phyloP scores from a whole-genome alignment of 2,888 invertebrate species.

The Microctonus brassicae region DNA sequence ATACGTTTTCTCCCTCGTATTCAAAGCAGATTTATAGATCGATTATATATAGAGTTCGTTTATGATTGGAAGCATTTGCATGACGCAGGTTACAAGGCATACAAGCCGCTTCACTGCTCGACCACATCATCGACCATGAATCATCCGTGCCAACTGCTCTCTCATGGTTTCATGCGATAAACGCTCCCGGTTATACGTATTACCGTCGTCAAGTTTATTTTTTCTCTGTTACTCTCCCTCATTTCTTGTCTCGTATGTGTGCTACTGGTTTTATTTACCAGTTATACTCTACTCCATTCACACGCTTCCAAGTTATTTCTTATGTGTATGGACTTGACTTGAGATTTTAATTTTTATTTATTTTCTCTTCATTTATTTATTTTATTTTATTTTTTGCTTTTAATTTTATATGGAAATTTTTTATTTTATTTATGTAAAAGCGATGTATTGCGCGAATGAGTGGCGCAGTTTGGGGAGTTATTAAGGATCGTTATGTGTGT shows the following conservation, averaged over 20 bases:
- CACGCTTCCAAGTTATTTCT: slow-evolving; percentile 28
- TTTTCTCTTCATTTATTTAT: too few relatives aligned
- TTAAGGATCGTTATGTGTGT: slow-evolving; percentile 21
- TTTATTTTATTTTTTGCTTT: neutral
- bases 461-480: slow-evolving; percentile 15
- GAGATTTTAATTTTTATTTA: too few relatives aligned
- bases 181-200: slow-evolving; percentile 48
- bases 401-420: neutral
- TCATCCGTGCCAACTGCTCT: slow-evolving; percentile 66
- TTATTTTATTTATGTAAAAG: neutral
- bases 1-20: slow-evolving; percentile 45
- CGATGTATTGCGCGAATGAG: neutral
- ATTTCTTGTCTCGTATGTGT: neutral
- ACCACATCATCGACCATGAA: slow-evolving; percentile 55
- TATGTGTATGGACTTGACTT: too few relatives aligned
- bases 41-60: slow-evolving; percentile 66
- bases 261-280: slow-evolving; percentile 24
- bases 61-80: slow-evolving; percentile 69
- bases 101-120: slow-evolving; percentile 17
- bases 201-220: neutral
- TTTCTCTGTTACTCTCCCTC: neutral
- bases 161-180: slow-evolving; percentile 64
- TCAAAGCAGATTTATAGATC: slow-evolving; percentile 69
- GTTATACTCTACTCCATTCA: slow-evolving; percentile 22
- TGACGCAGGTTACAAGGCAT: slow-evolving; percentile 58